Base-by-base conservation (phyloP, 2,888 invertebrate species). In the Myopa tessellatipennis region DNA sequence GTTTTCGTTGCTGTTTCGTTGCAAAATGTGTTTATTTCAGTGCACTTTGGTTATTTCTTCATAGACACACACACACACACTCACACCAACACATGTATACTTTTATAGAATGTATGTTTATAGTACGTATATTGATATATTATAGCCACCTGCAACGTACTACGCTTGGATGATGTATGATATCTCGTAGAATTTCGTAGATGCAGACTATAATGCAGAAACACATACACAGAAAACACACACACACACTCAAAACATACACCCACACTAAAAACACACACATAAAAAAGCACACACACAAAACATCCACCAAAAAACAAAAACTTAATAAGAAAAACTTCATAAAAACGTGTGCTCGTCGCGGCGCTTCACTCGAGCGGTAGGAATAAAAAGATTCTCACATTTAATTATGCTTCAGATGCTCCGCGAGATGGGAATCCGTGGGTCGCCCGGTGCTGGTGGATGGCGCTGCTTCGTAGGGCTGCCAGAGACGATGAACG, bases 401-500 rank as follows among this genome's bases (percentile, higher is more conserved):
- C 76, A 78, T 76, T 78, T 78, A 76, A 78, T 78, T 76, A 71
- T 67, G 75, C 67, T 65, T 45, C 45, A 10, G 74, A 38, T 78
- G 18, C 52, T 58, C 72, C n/a, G 40, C 71, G 71, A 10, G 8
- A 26, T 45, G 36, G 26, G 58, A 38, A 38, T 14, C n/a, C 18
- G 45, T n/a, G 18, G 18, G n/a, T 69, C n/a, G 16, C 16, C 60
- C 60, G 18, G 50, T 50, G 26, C 26, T 26, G 26, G 26, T 26
- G 26, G 2, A 26, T 60, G 26, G 8, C 60, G 34, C 34, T 63
- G 63, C 63, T 63, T 36, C 10, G n/a, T 12, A 18, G 7, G 36
- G 6, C 63, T 26, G 63, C 34, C 36, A 60, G 26, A 18, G 26
- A 60, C 60, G 63, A 36, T 16, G 36, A 26, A 34, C 63, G 36